Percentiles rank a stretch among this genome's conserved stretches.
These are phyloP conservation scores for Ooceraea biroi DNA, from an alignment of 1,140 invertebrate species.

Conservation along the genomic window DNA sequence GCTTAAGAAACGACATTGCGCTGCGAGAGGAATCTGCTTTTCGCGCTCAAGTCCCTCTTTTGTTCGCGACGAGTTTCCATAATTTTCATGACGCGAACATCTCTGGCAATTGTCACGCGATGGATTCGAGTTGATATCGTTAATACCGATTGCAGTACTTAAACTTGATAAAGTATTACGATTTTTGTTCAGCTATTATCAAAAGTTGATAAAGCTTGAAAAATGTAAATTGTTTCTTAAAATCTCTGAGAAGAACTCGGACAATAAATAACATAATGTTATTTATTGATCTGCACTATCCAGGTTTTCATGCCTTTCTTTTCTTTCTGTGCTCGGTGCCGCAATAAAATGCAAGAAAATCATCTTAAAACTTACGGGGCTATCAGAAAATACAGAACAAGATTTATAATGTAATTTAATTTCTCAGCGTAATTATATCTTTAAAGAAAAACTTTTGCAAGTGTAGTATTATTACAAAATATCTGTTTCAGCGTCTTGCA, in stretches of 20 bases:
- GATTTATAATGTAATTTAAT: conserved; percentile 60
- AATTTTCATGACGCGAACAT: conserved; percentile 1
- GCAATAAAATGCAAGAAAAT: conserved; percentile 47
- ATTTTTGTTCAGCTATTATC: background rate
- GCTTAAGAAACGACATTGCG: background rate
- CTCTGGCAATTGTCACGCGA: background rate
- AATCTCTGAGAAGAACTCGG: conserved; percentile 4
- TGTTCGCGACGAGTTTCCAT: background rate
- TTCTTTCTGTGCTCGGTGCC: conserved; percentile 7
- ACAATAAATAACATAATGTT: conserved; percentile 28
- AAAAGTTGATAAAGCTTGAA: conserved; percentile 28
- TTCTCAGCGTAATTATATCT: conserved; percentile 52
- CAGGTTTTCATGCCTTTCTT: conserved; percentile 49
- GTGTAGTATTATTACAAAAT: conserved; percentile 39
- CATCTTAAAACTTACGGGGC: conserved; percentile 45
- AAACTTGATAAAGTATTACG: conserved; percentile 7
- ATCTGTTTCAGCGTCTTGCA: conserved; percentile 47
- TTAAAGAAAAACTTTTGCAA: conserved; percentile 53
- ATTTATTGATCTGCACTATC: conserved; percentile 40
- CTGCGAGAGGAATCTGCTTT: conserved; percentile 18
- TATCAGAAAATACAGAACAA: conserved; percentile 45
- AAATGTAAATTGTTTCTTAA: conserved; percentile 26
- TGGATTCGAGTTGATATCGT: background rate
- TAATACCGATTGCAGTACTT: background rate
- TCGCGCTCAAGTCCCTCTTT: background rate